Evolutionary conservation across 1,140 invertebrate genomes (phyloP).

Genomic region (Drosophila parabipectinata): DNA sequence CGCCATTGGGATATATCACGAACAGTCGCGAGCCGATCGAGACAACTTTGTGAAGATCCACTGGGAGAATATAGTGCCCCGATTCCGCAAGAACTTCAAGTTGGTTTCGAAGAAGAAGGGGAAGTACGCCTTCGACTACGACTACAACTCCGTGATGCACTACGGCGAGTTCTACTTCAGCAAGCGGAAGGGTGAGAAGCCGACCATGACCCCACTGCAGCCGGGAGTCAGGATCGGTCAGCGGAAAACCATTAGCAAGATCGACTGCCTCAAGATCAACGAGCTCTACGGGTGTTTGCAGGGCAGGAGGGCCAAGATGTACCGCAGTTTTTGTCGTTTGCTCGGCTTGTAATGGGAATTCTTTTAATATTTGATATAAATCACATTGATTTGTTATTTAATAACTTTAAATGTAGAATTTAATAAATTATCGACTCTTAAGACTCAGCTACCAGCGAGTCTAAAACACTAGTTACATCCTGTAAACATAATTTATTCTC

Average conservation of each 20-base stretch:
- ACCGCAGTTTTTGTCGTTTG: constrained; percentile 87
- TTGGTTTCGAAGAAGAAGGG: constrained; percentile 87
- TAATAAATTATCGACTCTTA: neutral
- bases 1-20: constrained; percentile 93
- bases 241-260: constrained; percentile 87
- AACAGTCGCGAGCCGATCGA: constrained; percentile 92
- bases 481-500: no score
- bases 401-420: constrained; percentile 42
- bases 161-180: constrained; percentile 87
- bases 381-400: constrained; percentile 79
- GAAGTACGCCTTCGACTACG: constrained; percentile 89
- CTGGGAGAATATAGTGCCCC: constrained; percentile 89
- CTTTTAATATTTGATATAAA: constrained; percentile 44
- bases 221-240: constrained; percentile 86
- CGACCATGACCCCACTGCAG: constrained; percentile 86
- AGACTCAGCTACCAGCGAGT: neutral
- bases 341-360: constrained; percentile 84
- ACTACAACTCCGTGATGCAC: constrained; percentile 91
- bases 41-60: constrained; percentile 90
- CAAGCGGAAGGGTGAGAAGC: constrained; percentile 77
- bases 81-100: constrained; percentile 88
- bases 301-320: constrained; percentile 85
- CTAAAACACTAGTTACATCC: no score
- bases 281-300: constrained; percentile 88
- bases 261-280: constrained; percentile 90